phyloP scores from a whole-genome alignment of 2,888 invertebrate genomes.

The Beris morrisii region DNA sequence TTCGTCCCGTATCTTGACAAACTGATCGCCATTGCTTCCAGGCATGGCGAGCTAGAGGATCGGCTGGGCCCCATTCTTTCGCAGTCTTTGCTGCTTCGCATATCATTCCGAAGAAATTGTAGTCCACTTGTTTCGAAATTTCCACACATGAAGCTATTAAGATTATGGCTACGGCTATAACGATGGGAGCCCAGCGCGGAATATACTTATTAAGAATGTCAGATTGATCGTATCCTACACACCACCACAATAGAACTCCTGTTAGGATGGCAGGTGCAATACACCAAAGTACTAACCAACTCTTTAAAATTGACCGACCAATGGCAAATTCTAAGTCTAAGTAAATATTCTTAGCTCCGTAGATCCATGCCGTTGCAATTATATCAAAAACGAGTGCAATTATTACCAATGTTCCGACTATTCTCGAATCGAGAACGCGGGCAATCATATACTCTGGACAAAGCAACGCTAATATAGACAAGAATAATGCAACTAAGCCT shows the following conservation, averaged over 20 bases:
- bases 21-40: constrained; percentile 58
- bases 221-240: constrained; percentile 51
- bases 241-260: constrained; percentile 55
- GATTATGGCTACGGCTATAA: constrained; percentile 50
- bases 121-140: constrained; percentile 56
- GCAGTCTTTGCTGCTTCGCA: constrained; percentile 56
- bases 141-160: constrained; percentile 52
- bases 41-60: constrained; percentile 55
- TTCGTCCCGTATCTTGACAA: constrained; percentile 55
- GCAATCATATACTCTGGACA: constrained; percentile 52
- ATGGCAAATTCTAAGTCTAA: constrained; percentile 56
- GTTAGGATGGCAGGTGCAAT: constrained; percentile 52
- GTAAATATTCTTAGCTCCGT: constrained; percentile 55
- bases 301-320: constrained; percentile 53
- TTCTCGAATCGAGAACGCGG: constrained; percentile 51
- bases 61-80: constrained; percentile 57
- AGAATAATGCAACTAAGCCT: constrained; percentile 51
- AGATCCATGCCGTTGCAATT: constrained; percentile 55
- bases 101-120: constrained; percentile 57
- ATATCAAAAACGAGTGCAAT: constrained; percentile 54
- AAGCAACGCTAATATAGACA: constrained; percentile 50
- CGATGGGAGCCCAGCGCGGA: constrained; percentile 55
- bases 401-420: constrained; percentile 53
- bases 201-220: constrained; percentile 49
- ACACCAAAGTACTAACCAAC: constrained; percentile 55